These are phyloP conservation scores for Pissodes strobi DNA, from an alignment of 1,140 invertebrate genomes.

Conservation along the genomic window DNA sequence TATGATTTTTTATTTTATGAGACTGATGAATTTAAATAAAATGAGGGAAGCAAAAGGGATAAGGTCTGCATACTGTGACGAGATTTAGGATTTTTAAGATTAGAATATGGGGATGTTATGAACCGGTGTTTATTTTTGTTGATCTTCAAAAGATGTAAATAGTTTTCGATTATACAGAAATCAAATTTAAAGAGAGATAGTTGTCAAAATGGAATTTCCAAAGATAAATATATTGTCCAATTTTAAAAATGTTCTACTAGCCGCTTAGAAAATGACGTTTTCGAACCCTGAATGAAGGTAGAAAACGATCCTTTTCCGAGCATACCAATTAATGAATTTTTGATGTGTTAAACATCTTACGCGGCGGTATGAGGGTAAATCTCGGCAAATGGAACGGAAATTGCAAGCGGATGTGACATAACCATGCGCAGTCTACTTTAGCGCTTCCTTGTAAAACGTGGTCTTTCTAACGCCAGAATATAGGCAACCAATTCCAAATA, in stretches of 20 bases:
- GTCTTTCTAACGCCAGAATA: no score
- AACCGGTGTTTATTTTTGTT: constrained; percentile 41
- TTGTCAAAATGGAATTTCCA: constrained; percentile 8
- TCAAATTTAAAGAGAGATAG: neutral
- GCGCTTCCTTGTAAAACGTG: no score
- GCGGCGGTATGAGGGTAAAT: no score
- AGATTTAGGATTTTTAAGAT: constrained; percentile 12
- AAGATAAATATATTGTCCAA: neutral
- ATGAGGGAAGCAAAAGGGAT: constrained; percentile 14
- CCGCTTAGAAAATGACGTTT: neutral
- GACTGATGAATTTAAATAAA: constrained; percentile 45
- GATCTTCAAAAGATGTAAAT: constrained; percentile 48
- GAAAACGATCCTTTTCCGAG: no score
- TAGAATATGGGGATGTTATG: constrained; percentile 2
- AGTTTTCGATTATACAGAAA: constrained; percentile 27
- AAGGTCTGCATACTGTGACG: constrained; percentile 35
- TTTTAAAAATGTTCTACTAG: neutral
- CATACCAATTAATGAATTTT: no score
- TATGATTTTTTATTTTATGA: constrained; percentile 47
- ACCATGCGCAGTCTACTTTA: no score
- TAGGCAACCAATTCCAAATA: no score
- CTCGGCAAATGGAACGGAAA: no score
- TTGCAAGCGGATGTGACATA: no score
- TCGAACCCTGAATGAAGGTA: no score
- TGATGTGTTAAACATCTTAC: no score